Evolutionary conservation across 1,140 invertebrate genomes (phyloP).

Genomic region (Drosophila leontia): DNA sequence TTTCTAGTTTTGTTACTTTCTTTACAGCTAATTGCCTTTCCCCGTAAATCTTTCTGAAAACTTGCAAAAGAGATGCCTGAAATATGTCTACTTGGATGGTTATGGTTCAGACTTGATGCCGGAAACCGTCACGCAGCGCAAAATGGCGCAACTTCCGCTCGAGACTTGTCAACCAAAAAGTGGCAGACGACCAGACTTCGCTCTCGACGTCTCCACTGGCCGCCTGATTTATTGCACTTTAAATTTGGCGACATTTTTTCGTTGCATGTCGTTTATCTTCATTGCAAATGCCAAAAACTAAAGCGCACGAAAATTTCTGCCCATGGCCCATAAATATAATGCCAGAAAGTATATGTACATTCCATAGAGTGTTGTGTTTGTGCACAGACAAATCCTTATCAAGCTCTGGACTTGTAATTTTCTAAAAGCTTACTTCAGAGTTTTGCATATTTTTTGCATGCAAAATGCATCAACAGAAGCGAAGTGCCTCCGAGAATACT

Average conservation of each 20-base stretch:
- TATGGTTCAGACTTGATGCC: slow-evolving; percentile 50
- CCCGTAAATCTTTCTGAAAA: slow-evolving; percentile 40
- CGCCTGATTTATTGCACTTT: slow-evolving; percentile 79
- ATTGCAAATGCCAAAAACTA: slow-evolving; percentile 74
- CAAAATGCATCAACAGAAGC: slow-evolving; percentile 55
- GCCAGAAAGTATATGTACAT: slow-evolving; percentile 15
- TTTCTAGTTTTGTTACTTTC: neutral
- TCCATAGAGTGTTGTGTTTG: slow-evolving; percentile 10
- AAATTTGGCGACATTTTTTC: slow-evolving; percentile 72
- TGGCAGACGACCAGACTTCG: slow-evolving; percentile 53
- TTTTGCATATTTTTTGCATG: slow-evolving; percentile 78
- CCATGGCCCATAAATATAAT: slow-evolving; percentile 34
- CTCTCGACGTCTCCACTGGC: slow-evolving; percentile 44
- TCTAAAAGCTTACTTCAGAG: slow-evolving; percentile 70
- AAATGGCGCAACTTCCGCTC: slow-evolving; percentile 72
- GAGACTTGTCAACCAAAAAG: slow-evolving; percentile 58
- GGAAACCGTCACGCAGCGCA: slow-evolving; percentile 62
- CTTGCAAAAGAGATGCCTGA: slow-evolving; percentile 22
- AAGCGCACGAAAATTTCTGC: slow-evolving; percentile 32
- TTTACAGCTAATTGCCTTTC: slow-evolving; percentile 49
- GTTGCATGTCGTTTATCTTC: slow-evolving; percentile 79
- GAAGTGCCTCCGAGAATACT: slow-evolving; percentile 2
- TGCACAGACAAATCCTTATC: slow-evolving; percentile 26
- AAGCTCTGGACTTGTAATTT: slow-evolving; percentile 72
- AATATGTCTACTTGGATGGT: slow-evolving; percentile 64